A percentile compares a stretch with the other conserved stretches of the same genome.
Evolutionary conservation across 2,113 vertebrate species (phyloP).

Genomic region (Charadrius vociferus): DNA sequence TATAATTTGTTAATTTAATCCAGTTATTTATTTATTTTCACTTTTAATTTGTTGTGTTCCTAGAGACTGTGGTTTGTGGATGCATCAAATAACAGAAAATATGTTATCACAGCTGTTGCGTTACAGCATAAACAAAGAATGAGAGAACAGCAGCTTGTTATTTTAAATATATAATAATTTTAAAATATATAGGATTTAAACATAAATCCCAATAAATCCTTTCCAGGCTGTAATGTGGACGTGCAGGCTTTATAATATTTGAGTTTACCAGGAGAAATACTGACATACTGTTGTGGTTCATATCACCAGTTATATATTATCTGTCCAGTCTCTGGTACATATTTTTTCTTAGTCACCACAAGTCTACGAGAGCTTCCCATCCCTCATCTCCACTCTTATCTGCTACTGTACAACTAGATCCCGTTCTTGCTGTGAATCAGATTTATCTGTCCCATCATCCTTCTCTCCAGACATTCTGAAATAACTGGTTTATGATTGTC

Average conservation of each 20-base stretch:
- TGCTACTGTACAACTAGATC: not conserved
- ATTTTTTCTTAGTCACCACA: not conserved
- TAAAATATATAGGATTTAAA: not conserved
- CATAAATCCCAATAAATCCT: not conserved
- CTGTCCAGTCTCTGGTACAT: not conserved
- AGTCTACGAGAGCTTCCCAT: not conserved
- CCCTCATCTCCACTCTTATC: conserved; percentile 24
- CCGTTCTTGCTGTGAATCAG: conserved; percentile 16
- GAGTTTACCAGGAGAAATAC: not conserved
- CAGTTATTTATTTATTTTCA: conserved; percentile 38
- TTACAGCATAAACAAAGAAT: conserved; percentile 29
- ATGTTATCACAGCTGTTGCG: conserved; percentile 33
- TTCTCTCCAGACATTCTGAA: not conserved
- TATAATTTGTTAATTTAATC: not conserved
- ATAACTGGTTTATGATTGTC: not conserved
- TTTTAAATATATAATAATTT: conserved; percentile 5
- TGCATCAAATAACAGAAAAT: conserved; percentile 37
- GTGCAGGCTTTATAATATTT: not conserved
- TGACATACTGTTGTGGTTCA: not conserved
- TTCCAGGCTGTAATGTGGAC: not conserved
- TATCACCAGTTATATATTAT: not conserved
- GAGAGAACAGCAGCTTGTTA: not conserved
- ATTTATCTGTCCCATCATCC: not conserved
- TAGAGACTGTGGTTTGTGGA: conserved; percentile 18
- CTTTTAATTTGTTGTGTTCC: conserved; percentile 35